Conservation (phyloP, 2,888 invertebrate genomes). For the Melanophora roralis region DNA sequence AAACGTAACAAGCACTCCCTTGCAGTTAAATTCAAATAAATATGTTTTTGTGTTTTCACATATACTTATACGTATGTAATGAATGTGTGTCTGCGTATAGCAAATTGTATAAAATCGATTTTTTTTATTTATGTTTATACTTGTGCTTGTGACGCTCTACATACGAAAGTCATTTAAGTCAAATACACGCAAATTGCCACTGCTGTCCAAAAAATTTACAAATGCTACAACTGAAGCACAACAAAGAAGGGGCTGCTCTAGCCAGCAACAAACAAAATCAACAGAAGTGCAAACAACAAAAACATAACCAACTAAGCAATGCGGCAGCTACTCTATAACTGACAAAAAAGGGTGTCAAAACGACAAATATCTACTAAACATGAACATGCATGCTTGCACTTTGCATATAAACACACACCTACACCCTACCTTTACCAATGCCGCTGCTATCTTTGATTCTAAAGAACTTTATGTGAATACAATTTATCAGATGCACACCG, state of each 20-base stretch:
- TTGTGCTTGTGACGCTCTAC: constrained; percentile 56
- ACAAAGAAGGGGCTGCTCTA: neutral
- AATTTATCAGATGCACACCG: constrained; percentile 23
- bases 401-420: neutral
- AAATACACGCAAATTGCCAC: constrained; percentile 65
- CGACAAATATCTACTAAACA: constrained; percentile 62
- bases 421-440: neutral
- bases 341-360: constrained; percentile 61
- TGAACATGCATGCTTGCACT: constrained; percentile 52
- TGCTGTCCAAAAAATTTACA: constrained; percentile 59
- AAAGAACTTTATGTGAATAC: constrained; percentile 35
- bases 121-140: constrained; percentile 40
- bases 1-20: neutral
- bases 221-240: constrained; percentile 47
- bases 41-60: neutral
- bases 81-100: constrained; percentile 2
- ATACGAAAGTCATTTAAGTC: constrained; percentile 66
- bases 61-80: neutral
- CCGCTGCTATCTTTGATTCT: neutral
- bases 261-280: neutral
- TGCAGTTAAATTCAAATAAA: neutral
- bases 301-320: constrained; percentile 40
- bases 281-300: neutral
- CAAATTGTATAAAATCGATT: constrained; percentile 40
- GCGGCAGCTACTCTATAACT: constrained; percentile 54